phyloP scores from a whole-genome alignment of 2,113 vertebrate genomes.

The Orthonyx spaldingii region DNA sequence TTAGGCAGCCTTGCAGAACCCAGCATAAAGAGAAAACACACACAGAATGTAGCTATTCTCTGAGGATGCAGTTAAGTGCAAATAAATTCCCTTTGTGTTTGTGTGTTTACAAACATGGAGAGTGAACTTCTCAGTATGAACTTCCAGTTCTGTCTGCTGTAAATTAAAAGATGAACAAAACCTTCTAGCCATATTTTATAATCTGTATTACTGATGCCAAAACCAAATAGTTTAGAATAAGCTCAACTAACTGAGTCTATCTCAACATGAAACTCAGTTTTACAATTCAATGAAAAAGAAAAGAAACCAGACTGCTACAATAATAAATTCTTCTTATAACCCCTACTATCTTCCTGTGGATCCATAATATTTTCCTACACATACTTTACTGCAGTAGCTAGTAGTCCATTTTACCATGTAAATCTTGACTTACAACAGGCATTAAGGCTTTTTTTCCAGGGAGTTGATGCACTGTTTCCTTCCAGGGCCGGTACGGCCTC shows the following conservation, averaged over 20 bases:
- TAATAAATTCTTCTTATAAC: neutral
- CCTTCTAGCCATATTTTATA: neutral
- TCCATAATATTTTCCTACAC: neutral
- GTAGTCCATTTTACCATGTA: neutral
- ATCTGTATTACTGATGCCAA: neutral
- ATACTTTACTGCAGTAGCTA: neutral
- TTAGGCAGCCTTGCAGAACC: neutral
- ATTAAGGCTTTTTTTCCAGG: neutral
- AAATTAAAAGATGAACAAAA: neutral
- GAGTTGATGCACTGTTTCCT: neutral
- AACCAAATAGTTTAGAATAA: neutral
- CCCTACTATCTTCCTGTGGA: neutral
- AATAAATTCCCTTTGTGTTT: neutral
- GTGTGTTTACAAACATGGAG: neutral
- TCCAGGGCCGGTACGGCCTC: neutral
- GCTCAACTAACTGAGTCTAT: neutral
- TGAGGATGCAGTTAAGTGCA: too few relatives aligned
- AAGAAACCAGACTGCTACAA: fast-evolving
- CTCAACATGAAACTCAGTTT: neutral
- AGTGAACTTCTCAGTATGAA: neutral
- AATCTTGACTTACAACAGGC: neutral
- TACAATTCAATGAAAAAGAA: neutral
- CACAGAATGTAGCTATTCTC: neutral
- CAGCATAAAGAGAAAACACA: neutral
- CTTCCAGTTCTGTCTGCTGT: neutral